Base-by-base conservation (phyloP, 2,888 invertebrate species). In the Macroteleia sp. region DNA sequence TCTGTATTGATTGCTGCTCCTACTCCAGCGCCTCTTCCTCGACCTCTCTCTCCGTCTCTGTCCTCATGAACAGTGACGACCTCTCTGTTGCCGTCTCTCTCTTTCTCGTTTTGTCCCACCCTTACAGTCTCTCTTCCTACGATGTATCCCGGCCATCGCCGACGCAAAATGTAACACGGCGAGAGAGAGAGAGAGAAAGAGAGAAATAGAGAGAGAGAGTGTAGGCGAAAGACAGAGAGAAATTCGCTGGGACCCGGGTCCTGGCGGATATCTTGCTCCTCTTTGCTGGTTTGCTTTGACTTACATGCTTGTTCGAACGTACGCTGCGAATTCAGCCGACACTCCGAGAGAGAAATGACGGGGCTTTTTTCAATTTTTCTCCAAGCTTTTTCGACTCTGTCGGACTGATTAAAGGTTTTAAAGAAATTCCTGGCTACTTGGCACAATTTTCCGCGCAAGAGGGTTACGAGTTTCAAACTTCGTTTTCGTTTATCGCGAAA, bases 1-100 rank as follows among this genome's bases (percentile, higher is more conserved):
- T 87, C 88, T 87, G 89, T 90, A 90, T 89, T 90, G 90, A 90
- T 90, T 90, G 88, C 89, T 87, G 83, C 86, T 86, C 81, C 87
- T 87, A 81, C 81, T 84, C 83, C 82, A 64, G 80, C 83, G 73
- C 82, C 79, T 70, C 79, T 77, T 74, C 56, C 70, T 74, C 74
- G 73, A 78, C 81, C 77, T 79, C 82, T 78, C 79, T 78, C 83
- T 78, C 61, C 79, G 81, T 80, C 86, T 81, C 79, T 81, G 82
- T 77, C 41, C 76, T 14, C 30, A 6, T 12, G 34, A 34, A 69
- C 50, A 59, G 59, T 48, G 50, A 50, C 52, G 32, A 39, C 28
- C 78, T 81, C 82, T 73, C 28, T 62, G 46, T 25, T 74, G 64
- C 66, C 81, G 73, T 81, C 81, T 80, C 78, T 79, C 76, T 79